A percentile compares a stretch with the other conserved stretches of the same genome.
Conservation (phyloP, 1,140 invertebrate species). For the Euura saliciscinereae region DNA sequence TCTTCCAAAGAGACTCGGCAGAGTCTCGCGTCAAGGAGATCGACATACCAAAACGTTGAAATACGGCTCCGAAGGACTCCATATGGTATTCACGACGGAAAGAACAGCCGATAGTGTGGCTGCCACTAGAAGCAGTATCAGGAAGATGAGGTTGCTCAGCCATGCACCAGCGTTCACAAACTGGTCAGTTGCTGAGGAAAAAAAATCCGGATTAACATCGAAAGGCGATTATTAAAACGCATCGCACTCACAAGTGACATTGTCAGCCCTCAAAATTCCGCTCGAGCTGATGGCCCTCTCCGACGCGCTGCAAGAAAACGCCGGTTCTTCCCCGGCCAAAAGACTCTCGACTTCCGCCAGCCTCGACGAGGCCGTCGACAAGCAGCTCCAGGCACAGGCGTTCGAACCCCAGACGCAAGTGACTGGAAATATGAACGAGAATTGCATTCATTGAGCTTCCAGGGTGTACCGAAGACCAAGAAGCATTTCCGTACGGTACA, state of each 20-base stretch:
- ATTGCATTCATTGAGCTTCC: no score
- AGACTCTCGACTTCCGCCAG: constrained; percentile 20
- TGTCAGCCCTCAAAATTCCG: not conserved
- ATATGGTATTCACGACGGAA: constrained; percentile 28
- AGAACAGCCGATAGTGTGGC: constrained; percentile 22
- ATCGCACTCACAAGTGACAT: not conserved
- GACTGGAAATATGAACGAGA: constrained; percentile 19
- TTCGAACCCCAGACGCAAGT: constrained; percentile 26
- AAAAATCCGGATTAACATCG: no score
- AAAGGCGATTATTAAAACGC: not conserved
- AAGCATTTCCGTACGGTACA: constrained; percentile 24
- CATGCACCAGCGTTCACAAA: constrained; percentile 28
- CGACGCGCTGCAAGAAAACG: constrained; percentile 21
- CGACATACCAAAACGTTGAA: constrained; percentile 28
- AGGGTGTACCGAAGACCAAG: no score
- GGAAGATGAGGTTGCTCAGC: constrained; percentile 19
- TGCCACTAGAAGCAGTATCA: constrained; percentile 19
- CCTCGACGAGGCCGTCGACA: not conserved
- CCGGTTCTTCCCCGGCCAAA: constrained; percentile 16
- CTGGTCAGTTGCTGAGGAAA: not conserved
- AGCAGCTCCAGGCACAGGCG: constrained; percentile 29
- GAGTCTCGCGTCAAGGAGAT: no score
- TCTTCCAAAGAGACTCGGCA: no score
- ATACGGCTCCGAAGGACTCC: constrained; percentile 24
- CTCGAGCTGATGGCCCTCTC: not conserved